Evolutionary conservation across 2,113 vertebrate species (phyloP).

Genomic region (Larimichthys polyactis): DNA sequence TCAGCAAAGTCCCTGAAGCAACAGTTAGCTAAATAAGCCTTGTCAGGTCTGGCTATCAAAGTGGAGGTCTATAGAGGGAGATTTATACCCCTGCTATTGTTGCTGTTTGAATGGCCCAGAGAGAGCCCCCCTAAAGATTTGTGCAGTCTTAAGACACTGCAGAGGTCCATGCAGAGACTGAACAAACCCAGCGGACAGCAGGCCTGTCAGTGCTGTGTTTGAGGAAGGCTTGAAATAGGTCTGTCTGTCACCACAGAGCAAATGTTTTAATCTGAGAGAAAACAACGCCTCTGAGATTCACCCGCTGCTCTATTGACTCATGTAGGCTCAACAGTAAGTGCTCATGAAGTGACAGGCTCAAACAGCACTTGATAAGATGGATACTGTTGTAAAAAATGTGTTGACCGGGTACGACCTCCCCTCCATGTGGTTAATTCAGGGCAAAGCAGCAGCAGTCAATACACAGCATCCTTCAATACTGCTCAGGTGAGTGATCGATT

Average conservation of each 20-base stretch:
- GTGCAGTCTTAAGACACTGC: conserved; percentile 22
- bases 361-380: conserved; percentile 14
- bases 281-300: conserved; percentile 49
- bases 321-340: conserved; percentile 29
- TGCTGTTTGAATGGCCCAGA: conserved; percentile 52
- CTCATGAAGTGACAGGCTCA: conserved; percentile 29
- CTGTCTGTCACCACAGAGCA: conserved; percentile 47
- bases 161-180: conserved; percentile 41
- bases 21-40: conserved; percentile 70
- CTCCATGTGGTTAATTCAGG: background rate
- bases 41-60: conserved; percentile 47
- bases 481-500: conserved; percentile 1
- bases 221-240: conserved; percentile 51
- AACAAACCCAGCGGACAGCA: conserved; percentile 46
- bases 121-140: conserved; percentile 34
- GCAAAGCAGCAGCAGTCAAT: conserved; percentile 16
- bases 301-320: conserved; percentile 39
- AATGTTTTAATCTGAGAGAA: conserved; percentile 66
- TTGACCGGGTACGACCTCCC: background rate
- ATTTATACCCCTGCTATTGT: conserved; percentile 66
- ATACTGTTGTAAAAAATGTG: background rate
- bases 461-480: background rate
- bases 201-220: conserved; percentile 57
- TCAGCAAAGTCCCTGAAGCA: conserved; percentile 55
- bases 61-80: conserved; percentile 34